A percentile compares a stretch with the other conserved stretches of the same genome.
Evolutionary conservation across 2,113 vertebrate species (phyloP).

Genomic region (Rutilus rutilus): DNA sequence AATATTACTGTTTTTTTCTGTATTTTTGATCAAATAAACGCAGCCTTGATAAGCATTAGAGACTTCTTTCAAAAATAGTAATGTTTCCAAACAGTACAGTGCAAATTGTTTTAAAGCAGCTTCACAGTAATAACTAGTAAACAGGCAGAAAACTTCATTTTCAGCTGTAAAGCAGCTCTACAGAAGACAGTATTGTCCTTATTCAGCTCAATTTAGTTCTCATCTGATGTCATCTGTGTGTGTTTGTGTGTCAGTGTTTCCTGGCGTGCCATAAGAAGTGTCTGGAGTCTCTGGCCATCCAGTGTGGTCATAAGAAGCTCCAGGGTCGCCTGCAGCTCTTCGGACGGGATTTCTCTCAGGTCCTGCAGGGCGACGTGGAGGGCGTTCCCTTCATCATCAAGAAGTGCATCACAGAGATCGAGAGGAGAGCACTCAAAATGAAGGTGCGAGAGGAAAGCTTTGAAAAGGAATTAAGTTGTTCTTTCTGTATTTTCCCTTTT

Average conservation of each 20-base stretch:
- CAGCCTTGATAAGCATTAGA: too few species aligned
- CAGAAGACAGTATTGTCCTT: background rate
- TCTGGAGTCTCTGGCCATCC: conserved; percentile 93
- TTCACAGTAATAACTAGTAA: too few species aligned
- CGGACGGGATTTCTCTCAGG: conserved; percentile 84
- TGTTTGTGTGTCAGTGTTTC: conserved; percentile 81
- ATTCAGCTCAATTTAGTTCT: background rate
- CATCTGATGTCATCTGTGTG: background rate
- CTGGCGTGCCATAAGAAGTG: conserved; percentile 97
- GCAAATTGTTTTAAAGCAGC: too few species aligned
- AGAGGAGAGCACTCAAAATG: conserved; percentile 86
- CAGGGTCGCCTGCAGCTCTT: conserved; percentile 94
- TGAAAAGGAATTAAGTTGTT: background rate
- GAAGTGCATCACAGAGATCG: conserved; percentile 90
- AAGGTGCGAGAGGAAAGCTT: conserved; percentile 77
- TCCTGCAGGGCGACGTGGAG: conserved; percentile 70
- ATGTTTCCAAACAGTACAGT: too few species aligned
- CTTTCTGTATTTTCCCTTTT: background rate
- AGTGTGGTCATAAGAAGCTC: conserved; percentile 94
- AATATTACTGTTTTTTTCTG: too few species aligned
- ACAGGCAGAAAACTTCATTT: background rate
- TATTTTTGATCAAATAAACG: too few species aligned
- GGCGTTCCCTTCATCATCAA: conserved; percentile 92
- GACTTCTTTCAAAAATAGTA: too few species aligned
- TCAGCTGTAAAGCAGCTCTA: background rate